These are phyloP conservation scores for Leptatherina wallacei DNA, from an alignment of 2,797 vertebrate species.

Conservation along the genomic window DNA sequence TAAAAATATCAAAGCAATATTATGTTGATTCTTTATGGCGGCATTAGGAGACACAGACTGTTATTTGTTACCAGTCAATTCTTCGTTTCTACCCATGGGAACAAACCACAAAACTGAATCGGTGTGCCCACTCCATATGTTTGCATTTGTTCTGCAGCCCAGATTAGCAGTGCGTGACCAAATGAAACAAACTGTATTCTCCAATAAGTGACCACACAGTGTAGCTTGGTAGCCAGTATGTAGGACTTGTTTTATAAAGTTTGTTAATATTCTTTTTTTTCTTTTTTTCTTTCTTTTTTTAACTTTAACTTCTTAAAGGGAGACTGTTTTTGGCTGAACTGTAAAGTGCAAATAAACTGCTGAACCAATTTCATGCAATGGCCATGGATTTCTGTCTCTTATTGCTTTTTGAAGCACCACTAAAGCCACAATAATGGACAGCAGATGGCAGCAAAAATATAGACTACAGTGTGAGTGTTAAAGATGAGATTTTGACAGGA, in stretches of 20 bases:
- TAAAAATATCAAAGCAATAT: slow-evolving; percentile 34
- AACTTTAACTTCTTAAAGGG: slow-evolving; percentile 45
- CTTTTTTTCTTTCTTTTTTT: slow-evolving; percentile 17
- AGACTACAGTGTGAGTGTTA: slow-evolving; percentile 1
- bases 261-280: slow-evolving; percentile 61
- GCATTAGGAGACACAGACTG: slow-evolving; percentile 68
- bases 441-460: slow-evolving; percentile 76
- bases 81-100: slow-evolving; percentile 24
- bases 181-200: slow-evolving; percentile 29
- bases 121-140: slow-evolving; percentile 28
- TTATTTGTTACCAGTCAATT: slow-evolving; percentile 55
- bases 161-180: slow-evolving; percentile 21
- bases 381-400: slow-evolving; percentile 38
- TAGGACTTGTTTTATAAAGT: slow-evolving; percentile 68
- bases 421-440: slow-evolving; percentile 33
- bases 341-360: slow-evolving; percentile 77
- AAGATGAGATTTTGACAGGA: slow-evolving; percentile 4
- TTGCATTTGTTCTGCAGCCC: slow-evolving; percentile 38
- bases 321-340: slow-evolving; percentile 61
- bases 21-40: slow-evolving; percentile 33
- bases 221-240: slow-evolving; percentile 54
- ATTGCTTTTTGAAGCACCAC: slow-evolving; percentile 19
- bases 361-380: slow-evolving; percentile 53
- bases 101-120: slow-evolving; percentile 26
- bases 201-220: slow-evolving; percentile 46